Percentiles rank a stretch among this genome's conserved stretches.
phyloP scores from a whole-genome alignment of 2,113 vertebrate genomes.

The Pitta sordida region DNA sequence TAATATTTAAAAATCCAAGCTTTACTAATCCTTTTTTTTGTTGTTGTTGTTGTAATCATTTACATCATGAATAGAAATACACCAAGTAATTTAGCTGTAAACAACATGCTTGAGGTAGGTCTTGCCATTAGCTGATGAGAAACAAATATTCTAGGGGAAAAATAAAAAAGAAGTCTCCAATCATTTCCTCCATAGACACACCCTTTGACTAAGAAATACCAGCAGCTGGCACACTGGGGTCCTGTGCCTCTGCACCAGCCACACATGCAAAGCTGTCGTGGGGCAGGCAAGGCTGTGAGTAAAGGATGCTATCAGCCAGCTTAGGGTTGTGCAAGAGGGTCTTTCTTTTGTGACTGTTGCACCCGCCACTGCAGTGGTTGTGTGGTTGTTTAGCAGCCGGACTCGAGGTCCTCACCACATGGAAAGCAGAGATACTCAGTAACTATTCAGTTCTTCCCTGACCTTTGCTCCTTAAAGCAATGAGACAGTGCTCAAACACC shows the following conservation, averaged over 20 bases:
- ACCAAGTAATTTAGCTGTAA: neutral
- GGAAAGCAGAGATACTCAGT: neutral
- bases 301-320: rapidly evolving
- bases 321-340: no score
- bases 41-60: no score
- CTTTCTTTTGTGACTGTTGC: neutral
- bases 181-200: neutral
- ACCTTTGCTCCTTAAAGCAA: neutral
- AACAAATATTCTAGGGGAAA: neutral
- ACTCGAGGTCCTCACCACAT: neutral
- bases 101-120: neutral
- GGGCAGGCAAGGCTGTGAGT: neutral
- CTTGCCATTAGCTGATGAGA: neutral
- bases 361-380: neutral
- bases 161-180: neutral
- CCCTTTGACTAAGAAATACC: neutral
- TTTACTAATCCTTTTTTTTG: neutral
- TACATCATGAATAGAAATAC: neutral
- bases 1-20: neutral
- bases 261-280: neutral
- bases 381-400: neutral
- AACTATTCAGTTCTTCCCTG: neutral
- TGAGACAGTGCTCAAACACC: rapidly evolving
- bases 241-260: neutral
- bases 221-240: rapidly evolving